These are phyloP conservation scores for Tholera decimalis DNA, from an alignment of 2,888 invertebrate species.

Conservation along the genomic window DNA sequence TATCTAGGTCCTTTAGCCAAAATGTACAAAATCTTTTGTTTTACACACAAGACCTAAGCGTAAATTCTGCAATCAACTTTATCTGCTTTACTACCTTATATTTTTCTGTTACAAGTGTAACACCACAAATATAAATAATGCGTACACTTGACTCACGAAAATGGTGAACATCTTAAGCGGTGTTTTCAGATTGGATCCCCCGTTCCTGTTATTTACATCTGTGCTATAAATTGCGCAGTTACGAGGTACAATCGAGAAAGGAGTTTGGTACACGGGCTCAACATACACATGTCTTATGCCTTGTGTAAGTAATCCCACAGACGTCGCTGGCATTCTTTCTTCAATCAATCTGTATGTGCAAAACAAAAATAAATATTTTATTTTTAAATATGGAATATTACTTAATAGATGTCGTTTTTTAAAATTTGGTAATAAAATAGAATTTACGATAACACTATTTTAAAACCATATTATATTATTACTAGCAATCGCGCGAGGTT, in stretches of 20 bases:
- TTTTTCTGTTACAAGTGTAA: conserved; percentile 50
- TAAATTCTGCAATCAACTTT: not conserved
- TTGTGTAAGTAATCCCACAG: no score
- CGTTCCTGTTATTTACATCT: conserved; percentile 51
- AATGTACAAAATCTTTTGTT: not conserved
- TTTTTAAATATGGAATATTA: no score
- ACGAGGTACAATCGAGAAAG: conserved; percentile 20
- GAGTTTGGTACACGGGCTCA: not conserved
- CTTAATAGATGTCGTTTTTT: no score
- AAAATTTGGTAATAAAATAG: no score
- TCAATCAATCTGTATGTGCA: no score
- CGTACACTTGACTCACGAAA: conserved; percentile 69
- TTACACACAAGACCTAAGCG: not conserved
- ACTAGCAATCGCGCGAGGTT: no score
- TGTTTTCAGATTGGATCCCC: conserved; percentile 51
- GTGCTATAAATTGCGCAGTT: conserved; percentile 48
- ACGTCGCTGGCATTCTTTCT: no score
- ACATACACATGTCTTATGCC: not conserved
- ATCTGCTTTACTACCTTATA: not conserved
- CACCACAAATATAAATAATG: conserved; percentile 66
- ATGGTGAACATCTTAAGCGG: conserved; percentile 63
- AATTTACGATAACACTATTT: no score
- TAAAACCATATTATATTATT: no score
- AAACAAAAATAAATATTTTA: no score
- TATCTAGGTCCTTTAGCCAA: no score